These are phyloP conservation scores for Ylistrum balloti DNA, from an alignment of 1,140 invertebrate genomes.

Conservation along the genomic window DNA sequence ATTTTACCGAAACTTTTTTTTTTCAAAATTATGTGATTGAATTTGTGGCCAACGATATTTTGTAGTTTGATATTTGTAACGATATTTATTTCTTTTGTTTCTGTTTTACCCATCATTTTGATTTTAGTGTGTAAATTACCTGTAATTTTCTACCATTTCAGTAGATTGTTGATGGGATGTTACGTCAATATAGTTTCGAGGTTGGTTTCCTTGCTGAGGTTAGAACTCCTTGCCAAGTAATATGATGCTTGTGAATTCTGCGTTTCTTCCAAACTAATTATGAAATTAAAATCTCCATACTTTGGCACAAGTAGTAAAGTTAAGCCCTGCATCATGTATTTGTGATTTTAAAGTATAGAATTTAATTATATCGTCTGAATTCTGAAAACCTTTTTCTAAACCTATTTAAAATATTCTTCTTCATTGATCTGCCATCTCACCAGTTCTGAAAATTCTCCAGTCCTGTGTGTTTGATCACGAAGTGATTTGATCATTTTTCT, in stretches of 20 bases:
- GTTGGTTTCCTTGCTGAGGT: background rate
- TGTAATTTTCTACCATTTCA: too few relatives aligned
- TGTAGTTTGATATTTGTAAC: too few relatives aligned
- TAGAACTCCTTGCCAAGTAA: background rate
- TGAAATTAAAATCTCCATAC: slow-evolving; percentile 40
- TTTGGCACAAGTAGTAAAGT: slow-evolving; percentile 27
- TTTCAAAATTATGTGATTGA: too few relatives aligned
- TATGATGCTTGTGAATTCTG: background rate
- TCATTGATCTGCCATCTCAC: background rate
- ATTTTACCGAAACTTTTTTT: too few relatives aligned
- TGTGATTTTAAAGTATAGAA: slow-evolving; percentile 29
- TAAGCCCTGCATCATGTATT: background rate
- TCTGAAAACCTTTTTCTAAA: slow-evolving; percentile 24
- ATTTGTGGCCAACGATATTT: too few relatives aligned
- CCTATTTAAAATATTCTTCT: background rate
- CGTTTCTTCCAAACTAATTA: slow-evolving; percentile 30
- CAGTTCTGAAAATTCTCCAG: background rate
- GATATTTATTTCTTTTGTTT: too few relatives aligned
- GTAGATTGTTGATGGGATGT: too few relatives aligned
- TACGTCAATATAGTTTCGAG: too few relatives aligned
- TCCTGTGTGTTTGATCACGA: background rate
- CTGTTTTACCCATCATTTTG: too few relatives aligned
- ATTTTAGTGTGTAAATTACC: too few relatives aligned
- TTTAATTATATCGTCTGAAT: slow-evolving; percentile 40
- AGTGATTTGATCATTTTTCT: slow-evolving; percentile 9